Conservation (phyloP, 2,113 vertebrate genomes). For the Meles meles region DNA sequence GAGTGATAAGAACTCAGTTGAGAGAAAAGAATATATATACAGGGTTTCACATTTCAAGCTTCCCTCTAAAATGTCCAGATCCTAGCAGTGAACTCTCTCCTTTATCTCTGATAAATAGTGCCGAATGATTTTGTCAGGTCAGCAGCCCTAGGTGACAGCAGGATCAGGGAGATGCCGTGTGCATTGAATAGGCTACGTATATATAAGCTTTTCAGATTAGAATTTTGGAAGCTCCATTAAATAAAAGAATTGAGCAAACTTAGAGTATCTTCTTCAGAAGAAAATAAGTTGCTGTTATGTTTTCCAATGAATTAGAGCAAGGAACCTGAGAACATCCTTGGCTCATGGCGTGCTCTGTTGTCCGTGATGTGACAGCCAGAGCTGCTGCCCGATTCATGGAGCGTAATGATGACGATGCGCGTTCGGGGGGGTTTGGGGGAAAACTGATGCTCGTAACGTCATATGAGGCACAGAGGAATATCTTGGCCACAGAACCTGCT, state of each 20-base stretch:
- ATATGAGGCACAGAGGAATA: neutral
- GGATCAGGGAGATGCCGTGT: neutral
- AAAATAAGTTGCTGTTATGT: neutral
- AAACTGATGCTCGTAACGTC: neutral
- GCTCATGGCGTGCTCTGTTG: neutral
- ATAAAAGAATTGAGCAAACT: neutral
- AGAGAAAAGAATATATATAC: neutral
- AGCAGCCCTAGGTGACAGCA: neutral
- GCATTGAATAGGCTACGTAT: neutral
- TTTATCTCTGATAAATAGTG: neutral
- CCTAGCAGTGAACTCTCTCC: neutral
- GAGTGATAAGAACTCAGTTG: neutral
- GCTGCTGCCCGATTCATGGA: neutral
- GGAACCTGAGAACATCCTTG: neutral
- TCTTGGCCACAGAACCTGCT: neutral
- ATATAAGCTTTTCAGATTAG: neutral
- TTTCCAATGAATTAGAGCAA: neutral
- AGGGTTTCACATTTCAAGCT: neutral
- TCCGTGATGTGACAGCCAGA: neutral
- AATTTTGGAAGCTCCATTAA: slow-evolving; percentile 17
- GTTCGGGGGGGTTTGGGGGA: neutral
- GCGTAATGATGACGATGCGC: neutral
- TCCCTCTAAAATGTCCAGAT: neutral
- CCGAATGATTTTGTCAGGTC: neutral
- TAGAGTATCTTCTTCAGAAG: neutral